phyloP scores from a whole-genome alignment of 2,888 invertebrate genomes.

The Nomada fabriciana region DNA sequence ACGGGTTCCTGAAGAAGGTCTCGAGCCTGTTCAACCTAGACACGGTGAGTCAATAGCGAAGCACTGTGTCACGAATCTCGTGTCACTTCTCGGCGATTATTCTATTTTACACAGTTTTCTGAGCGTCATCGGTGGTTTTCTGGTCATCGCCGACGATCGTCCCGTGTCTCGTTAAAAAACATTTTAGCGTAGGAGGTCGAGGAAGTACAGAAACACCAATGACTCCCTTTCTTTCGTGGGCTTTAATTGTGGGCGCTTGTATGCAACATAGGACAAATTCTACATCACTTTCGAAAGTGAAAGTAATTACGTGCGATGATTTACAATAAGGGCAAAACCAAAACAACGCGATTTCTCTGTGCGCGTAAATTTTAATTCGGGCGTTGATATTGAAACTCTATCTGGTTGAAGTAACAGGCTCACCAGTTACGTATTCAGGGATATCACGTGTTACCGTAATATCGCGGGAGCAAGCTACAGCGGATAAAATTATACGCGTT shows the following conservation, averaged over 20 bases:
- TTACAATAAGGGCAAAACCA: not conserved
- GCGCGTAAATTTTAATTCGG: not conserved
- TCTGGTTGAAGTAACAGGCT: not conserved
- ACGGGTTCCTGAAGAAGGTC: slow-evolving; percentile 93
- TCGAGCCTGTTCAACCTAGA: slow-evolving; percentile 93
- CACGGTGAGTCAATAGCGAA: slow-evolving; percentile 87
- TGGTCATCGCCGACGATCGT: slow-evolving; percentile 21
- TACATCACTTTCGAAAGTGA: not conserved
- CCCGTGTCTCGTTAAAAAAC: slow-evolving; percentile 16
- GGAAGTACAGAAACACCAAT: not conserved
- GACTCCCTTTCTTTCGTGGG: not conserved
- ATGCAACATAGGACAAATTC: not conserved
- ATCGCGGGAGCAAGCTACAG: slow-evolving; percentile 12
- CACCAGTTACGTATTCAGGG: slow-evolving; percentile 9
- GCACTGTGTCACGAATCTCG: slow-evolving; percentile 38
- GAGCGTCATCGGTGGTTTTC: slow-evolving; percentile 11
- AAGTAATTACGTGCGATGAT: not conserved
- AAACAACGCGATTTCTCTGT: not conserved
- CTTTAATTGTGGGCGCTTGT: not conserved
- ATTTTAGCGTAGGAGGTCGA: slow-evolving; percentile 23
- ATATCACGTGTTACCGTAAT: slow-evolving; percentile 24
- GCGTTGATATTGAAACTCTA: slow-evolving; percentile 4
- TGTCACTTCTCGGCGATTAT: slow-evolving; percentile 16
- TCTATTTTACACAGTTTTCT: slow-evolving; percentile 22
- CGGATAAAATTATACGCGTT: slow-evolving; percentile 36